These are phyloP conservation scores for Hormiphora californensis DNA, from an alignment of 37 sponge, comb jelly and placozoan species.

Conservation along the genomic window DNA sequence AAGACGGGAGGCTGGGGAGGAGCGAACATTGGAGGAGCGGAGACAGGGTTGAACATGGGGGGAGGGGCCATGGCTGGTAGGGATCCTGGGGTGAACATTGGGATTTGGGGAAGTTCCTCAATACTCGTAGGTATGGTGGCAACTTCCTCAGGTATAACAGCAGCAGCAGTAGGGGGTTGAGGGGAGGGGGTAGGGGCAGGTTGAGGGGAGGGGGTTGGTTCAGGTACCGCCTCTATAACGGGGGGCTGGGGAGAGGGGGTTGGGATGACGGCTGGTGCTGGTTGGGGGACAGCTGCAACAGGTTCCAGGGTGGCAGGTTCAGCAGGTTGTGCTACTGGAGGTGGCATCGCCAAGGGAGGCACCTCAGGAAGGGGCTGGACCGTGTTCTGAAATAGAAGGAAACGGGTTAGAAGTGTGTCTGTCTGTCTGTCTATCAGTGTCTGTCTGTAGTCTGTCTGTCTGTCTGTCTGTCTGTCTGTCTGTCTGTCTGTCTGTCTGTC, in stretches of 20 bases:
- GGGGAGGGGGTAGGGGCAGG: not conserved
- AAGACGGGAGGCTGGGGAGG: slow-evolving; percentile 42
- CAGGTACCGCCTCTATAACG: too few species aligned
- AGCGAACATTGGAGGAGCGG: slow-evolving; percentile 30
- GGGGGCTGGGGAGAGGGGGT: not conserved
- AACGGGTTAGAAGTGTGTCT: too few species aligned
- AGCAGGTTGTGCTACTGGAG: not conserved
- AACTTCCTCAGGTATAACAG: not conserved
- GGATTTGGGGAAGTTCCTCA: not conserved
- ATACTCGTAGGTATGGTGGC: not conserved
- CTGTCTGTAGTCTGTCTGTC: too few species aligned
- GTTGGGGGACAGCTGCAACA: not conserved
- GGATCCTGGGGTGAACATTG: slow-evolving; percentile 6
- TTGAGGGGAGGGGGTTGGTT: not conserved
- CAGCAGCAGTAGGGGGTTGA: not conserved
- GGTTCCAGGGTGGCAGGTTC: not conserved
- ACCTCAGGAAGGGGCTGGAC: slow-evolving; percentile 10
- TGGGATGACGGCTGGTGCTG: not conserved
- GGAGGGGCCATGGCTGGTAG: not conserved
- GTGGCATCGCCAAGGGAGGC: not conserved
- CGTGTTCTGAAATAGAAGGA: not conserved
- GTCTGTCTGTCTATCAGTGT: too few species aligned
- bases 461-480: too few species aligned
- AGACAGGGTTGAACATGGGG: slow-evolving; percentile 13
- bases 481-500: too few species aligned